Evolutionary conservation across 2,113 vertebrate genomes (phyloP), one percentile per base, ranked within the genome.

Genomic region (Nestor notabilis): DNA sequence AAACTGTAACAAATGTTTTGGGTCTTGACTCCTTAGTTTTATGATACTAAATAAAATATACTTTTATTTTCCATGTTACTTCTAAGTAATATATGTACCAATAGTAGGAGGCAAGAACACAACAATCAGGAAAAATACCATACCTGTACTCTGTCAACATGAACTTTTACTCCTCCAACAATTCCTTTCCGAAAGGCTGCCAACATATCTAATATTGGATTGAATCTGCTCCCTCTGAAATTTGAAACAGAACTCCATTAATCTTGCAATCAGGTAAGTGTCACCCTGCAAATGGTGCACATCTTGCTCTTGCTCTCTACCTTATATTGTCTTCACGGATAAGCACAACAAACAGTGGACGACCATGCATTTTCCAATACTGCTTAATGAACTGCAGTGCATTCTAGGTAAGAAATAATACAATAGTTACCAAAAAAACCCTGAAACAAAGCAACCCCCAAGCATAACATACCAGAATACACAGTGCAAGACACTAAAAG

Each of bases 311-410:
- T 35, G 56, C 68, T 56, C 35, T 94, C 71, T 98, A 99, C 99
- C 99, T 99, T 96, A 99, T 99, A 94, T 99, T 99, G 96, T 99
- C 99, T 93, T 99, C 99, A 21, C 99, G 99, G 97, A 99, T 99
- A 46, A 99, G 99, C 9, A 99, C 99, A 74, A 99, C 98, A 49
- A 99, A 99, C 37, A 99, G 98, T 12, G 99, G 99, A 17, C 99
- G 99, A 28, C 99, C 99, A 7, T 98, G 99, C 99, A 99, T 99
- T 93, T 99, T 99, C 99, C 99, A 99, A 69, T 99, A 99, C 88
- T 99, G 99, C 95, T 99, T 99, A 96, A 99, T 99, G 98, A 99
- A 99, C 98, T 99, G 99, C 84, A 99, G 97, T 20, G 99, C 99
- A 3, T 99, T 99, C 99, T 99, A 94, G 43, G 61, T 33, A 95